Evolutionary conservation across 2,113 vertebrate species (phyloP), one percentile per base, ranked within the genome.

Genomic region (Pomatostomus ruficeps): DNA sequence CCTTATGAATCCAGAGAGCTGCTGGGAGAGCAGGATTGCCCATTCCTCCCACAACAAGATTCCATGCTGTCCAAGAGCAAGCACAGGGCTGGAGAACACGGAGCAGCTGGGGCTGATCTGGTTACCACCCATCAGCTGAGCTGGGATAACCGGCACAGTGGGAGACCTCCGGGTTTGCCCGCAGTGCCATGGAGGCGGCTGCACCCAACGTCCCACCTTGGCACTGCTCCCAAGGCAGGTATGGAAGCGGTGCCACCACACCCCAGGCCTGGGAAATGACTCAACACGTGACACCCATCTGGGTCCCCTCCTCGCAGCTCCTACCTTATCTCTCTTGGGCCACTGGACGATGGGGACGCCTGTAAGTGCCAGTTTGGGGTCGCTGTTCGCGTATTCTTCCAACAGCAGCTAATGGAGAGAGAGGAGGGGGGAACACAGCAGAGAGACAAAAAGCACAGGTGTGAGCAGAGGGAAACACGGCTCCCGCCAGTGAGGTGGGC

Each of bases 311-410:
- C 46, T 31, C 0, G 2, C 51, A 65, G 73, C 83, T 93, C 97
- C 94, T 98, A 96, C 95, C 98, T 98, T 98, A 98, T 98, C 99
- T 97, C 99, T 99, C 97, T 99, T 98, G 63, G 99, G 99, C 99
- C 99, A 99, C 98, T 98, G 98, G 91, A 99, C 98, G 71, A 99
- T 99, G 48, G 99, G 99, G 92, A 98, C 91, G 96, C 99, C 99
- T 96, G 99, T 99, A 98, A 99, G 99, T 95, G 99, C 98, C 96
- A 99, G 96, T 96, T 99, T 98, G 74, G 98, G 98, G 93, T 99
- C 96, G 21, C 99, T 99, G 89, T 92, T 98, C 1, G 97, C 97
- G 95, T 99, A 98, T 67, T 99, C 98, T 68, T 98, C 98, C 84
- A 99, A 96, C 95, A 99, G 96, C 91, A 98, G 92, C 99, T 99